Conservation (phyloP, 2,113 vertebrate species). For the Ammodramus savannarum region DNA sequence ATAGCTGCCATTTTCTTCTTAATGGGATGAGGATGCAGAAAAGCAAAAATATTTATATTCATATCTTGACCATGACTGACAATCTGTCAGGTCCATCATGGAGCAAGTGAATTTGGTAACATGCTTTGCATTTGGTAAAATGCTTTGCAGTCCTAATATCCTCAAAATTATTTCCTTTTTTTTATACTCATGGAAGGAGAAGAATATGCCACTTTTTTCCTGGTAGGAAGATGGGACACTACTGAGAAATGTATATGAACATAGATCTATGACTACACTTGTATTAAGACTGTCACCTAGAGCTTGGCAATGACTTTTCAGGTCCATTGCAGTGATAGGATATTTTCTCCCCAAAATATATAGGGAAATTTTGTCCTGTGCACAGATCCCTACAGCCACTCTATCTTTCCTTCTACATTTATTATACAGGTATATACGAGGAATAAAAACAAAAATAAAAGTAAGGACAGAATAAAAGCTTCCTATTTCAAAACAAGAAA, state of each 20-base stretch:
- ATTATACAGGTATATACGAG: not conserved
- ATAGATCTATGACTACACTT: not conserved
- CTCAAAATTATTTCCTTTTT: not conserved
- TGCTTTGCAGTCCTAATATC: not conserved
- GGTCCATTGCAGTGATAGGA: not conserved
- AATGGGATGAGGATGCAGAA: not conserved
- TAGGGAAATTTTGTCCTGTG: not conserved
- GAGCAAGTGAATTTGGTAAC: not conserved
- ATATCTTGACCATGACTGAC: not conserved
- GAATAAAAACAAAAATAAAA: not conserved
- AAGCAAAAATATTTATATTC: not conserved
- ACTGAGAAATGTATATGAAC: not conserved
- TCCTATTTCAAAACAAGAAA: not conserved
- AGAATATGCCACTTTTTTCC: not conserved
- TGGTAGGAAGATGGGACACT: not conserved
- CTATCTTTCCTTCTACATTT: not conserved
- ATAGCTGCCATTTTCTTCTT: not conserved
- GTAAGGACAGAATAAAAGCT: not conserved
- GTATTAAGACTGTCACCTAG: not conserved
- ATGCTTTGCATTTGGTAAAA: not conserved
- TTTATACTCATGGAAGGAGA: not conserved
- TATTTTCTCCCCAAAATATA: not conserved
- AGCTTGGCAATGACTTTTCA: not conserved
- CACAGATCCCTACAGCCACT: not conserved
- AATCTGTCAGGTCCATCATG: not conserved